These are phyloP conservation scores for Osmerus eperlanus DNA, from an alignment of 2,113 vertebrate genomes.

Conservation along the genomic window DNA sequence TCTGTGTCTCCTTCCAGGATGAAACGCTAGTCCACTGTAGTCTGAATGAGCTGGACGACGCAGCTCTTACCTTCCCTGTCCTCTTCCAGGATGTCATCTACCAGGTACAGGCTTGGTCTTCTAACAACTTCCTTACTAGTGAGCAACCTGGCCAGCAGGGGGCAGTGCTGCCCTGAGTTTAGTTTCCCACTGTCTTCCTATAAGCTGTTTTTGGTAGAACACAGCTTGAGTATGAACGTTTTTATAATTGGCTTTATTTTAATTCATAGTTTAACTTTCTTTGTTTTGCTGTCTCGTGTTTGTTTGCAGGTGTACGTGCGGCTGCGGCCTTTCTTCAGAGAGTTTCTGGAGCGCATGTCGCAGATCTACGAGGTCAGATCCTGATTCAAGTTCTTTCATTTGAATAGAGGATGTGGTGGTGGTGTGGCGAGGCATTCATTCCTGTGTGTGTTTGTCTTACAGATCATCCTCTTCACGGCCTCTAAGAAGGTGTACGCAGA, in stretches of 20 bases:
- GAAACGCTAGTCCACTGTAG: slow-evolving; percentile 99
- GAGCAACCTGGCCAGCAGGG: slow-evolving; percentile 42
- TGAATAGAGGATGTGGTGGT: not conserved
- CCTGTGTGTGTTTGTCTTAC: not conserved
- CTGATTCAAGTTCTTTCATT: not conserved
- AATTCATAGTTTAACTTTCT: not conserved
- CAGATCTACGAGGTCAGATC: slow-evolving; percentile 94
- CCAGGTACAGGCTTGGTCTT: slow-evolving; percentile 75
- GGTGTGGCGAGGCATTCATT: not conserved
- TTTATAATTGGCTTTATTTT: not conserved
- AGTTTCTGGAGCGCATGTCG: slow-evolving; percentile 98
- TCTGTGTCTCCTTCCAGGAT: slow-evolving; percentile 72
- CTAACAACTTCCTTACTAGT: too few relatives aligned
- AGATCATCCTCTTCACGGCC: slow-evolving; percentile 99
- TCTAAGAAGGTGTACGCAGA: slow-evolving; percentile 99
- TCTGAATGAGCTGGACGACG: slow-evolving; percentile 96
- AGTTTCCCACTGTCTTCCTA: not conserved
- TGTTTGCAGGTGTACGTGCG: slow-evolving; percentile 88
- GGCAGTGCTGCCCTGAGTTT: slow-evolving; percentile 7
- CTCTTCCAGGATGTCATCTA: slow-evolving; percentile 99
- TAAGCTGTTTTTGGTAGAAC: not conserved
- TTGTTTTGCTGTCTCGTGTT: slow-evolving; percentile 22
- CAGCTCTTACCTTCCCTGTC: slow-evolving; percentile 96
- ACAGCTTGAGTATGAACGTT: not conserved
- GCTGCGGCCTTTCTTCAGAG: slow-evolving; percentile 96